Conservation (phyloP, 2,113 vertebrate genomes). For the Grus americana region DNA sequence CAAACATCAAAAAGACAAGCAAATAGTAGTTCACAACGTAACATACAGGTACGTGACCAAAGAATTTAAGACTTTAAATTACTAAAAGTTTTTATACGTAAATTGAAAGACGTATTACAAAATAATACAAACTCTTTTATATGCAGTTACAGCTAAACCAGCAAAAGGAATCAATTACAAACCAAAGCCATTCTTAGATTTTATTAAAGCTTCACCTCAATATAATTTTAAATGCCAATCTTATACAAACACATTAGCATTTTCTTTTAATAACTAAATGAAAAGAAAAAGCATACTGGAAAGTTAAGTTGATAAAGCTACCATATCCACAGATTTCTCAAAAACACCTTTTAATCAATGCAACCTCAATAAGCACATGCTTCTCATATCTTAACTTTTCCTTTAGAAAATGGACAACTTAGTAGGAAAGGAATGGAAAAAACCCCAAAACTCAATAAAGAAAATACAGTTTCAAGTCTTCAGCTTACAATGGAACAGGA, state of each 20-base stretch:
- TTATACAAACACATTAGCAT: background rate
- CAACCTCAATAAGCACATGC: background rate
- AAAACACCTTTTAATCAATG: background rate
- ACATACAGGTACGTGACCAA: accelerated
- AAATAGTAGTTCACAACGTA: background rate
- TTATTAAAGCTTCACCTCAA: background rate
- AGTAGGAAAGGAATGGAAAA: background rate
- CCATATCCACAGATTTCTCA: background rate
- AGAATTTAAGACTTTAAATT: background rate
- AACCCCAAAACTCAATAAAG: background rate
- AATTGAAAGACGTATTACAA: background rate
- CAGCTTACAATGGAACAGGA: background rate
- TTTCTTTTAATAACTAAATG: background rate
- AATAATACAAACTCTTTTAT: background rate
- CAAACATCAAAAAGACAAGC: background rate
- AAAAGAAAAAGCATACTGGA: background rate
- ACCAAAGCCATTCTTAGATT: background rate
- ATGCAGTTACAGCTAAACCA: background rate
- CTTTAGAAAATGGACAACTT: background rate
- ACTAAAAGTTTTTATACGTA: background rate
- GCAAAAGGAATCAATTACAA: background rate
- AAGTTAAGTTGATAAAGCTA: background rate
- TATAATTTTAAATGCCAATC: background rate
- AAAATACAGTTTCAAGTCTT: background rate
- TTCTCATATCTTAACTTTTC: background rate